A percentile compares a stretch with the other conserved stretches of the same genome.
phyloP scores from a whole-genome alignment of 2,113 vertebrate species.

The Furnarius figulus region DNA sequence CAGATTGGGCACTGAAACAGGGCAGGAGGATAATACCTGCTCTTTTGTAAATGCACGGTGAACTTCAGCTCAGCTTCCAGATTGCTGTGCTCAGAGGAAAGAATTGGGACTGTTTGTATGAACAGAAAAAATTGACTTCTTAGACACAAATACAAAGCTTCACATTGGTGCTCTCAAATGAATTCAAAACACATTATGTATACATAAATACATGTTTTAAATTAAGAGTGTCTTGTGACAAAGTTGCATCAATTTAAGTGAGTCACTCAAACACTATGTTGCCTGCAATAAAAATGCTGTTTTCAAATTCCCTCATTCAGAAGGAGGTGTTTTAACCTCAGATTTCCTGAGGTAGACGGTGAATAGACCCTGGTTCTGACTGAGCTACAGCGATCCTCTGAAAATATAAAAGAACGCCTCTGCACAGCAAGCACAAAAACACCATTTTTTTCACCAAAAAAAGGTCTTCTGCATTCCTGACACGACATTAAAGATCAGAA shows the following conservation, averaged over 20 bases:
- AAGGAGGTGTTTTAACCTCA: background rate
- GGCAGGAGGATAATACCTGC: conserved; percentile 8
- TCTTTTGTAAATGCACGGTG: background rate
- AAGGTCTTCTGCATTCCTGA: background rate
- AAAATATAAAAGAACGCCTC: background rate
- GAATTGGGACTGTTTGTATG: background rate
- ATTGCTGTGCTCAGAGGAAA: background rate
- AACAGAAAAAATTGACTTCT: background rate
- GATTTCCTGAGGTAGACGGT: background rate
- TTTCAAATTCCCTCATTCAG: background rate
- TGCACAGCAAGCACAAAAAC: background rate
- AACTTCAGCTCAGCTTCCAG: conserved; percentile 21
- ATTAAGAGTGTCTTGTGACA: background rate
- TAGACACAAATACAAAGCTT: background rate
- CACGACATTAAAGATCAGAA: fast-evolving
- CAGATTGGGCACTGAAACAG: background rate
- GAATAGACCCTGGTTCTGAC: background rate
- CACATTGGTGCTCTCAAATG: background rate
- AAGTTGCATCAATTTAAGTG: background rate
- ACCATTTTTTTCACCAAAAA: background rate
- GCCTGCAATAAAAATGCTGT: background rate
- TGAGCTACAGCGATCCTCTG: background rate
- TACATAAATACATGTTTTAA: background rate
- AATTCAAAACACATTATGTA: background rate
- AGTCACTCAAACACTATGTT: background rate